A percentile compares a stretch with the other conserved stretches of the same genome.
These are phyloP conservation scores for Neogale vison DNA, from an alignment of 2,113 vertebrate species.

Conservation along the genomic window DNA sequence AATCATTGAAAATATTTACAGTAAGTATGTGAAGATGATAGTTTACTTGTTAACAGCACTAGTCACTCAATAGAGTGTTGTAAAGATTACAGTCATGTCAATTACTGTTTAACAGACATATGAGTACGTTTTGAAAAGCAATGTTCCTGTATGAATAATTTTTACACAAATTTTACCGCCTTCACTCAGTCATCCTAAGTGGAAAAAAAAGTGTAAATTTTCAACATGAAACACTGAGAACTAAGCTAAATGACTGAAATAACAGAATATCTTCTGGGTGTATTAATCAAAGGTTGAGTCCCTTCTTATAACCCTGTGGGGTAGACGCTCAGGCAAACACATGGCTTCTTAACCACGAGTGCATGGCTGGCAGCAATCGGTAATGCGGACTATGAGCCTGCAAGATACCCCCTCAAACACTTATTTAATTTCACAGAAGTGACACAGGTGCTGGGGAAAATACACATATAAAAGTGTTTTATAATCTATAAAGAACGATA, in stretches of 20 bases:
- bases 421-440: constrained; percentile 18
- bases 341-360: neutral
- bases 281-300: neutral
- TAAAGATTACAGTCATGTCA: neutral
- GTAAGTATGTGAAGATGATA: neutral
- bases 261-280: neutral
- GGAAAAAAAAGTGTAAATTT: neutral
- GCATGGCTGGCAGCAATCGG: neutral
- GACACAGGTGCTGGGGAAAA: neutral
- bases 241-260: neutral
- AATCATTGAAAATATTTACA: constrained; percentile 22
- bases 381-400: neutral
- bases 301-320: neutral
- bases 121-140: neutral
- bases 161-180: neutral
- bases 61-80: neutral
- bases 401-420: neutral
- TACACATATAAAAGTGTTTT: neutral
- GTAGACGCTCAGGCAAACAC: neutral
- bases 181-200: neutral
- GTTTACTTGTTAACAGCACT: neutral
- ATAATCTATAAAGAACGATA: constrained; percentile 1
- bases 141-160: neutral
- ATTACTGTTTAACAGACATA: neutral
- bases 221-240: neutral